phyloP scores from a whole-genome alignment of 2,888 invertebrate genomes.

The Adelognathus sp. region DNA sequence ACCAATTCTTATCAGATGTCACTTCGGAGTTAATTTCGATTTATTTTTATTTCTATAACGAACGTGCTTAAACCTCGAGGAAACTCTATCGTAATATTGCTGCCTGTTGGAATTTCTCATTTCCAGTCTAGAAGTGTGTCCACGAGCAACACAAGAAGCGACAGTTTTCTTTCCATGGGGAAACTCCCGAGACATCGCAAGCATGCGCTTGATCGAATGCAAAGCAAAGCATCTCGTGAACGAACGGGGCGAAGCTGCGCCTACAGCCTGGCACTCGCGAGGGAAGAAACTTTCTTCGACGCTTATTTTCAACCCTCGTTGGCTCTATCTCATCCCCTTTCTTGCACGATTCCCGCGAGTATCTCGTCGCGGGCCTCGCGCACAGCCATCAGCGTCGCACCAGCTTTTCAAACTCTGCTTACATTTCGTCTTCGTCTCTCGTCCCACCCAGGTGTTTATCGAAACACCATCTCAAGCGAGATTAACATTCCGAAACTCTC shows the following conservation, averaged over 20 bases:
- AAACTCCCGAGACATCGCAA: conserved; percentile 36
- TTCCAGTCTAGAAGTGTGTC: not conserved
- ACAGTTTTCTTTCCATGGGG: not conserved
- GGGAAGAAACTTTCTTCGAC: conserved; percentile 36
- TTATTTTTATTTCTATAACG: no score
- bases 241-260: not conserved
- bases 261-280: not conserved
- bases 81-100: conserved; percentile 18
- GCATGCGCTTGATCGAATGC: conserved; percentile 46
- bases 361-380: conserved; percentile 1
- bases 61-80: not conserved
- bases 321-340: not conserved
- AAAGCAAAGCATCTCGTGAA: conserved; percentile 31
- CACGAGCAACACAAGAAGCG: not conserved
- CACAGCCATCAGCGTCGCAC: conserved; percentile 32
- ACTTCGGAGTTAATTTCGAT: no score
- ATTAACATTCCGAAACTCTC: conserved; percentile 58
- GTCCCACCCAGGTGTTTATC: conserved; percentile 45
- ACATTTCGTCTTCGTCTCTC: conserved; percentile 4
- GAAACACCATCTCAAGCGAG: conserved; percentile 50
- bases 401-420: conserved; percentile 7
- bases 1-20: no score
- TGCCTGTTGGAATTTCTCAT: not conserved
- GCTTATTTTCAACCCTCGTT: conserved; percentile 31
- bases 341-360: conserved; percentile 21